These are phyloP conservation scores for Xiphias gladius DNA, from an alignment of 2,113 vertebrate genomes.

Conservation along the genomic window DNA sequence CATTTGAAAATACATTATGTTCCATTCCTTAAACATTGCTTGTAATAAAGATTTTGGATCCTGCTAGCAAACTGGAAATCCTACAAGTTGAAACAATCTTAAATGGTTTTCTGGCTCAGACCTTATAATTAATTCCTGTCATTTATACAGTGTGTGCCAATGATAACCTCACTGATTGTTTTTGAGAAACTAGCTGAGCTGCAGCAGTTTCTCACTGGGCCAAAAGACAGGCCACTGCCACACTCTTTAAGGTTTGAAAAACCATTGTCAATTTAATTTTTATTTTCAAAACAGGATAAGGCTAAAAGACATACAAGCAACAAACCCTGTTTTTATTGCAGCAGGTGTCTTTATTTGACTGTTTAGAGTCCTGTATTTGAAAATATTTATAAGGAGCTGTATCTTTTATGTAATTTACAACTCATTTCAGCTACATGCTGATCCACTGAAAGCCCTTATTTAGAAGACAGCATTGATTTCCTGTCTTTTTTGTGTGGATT, in stretches of 20 bases:
- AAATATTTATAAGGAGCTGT: not conserved
- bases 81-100: not conserved
- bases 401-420: not conserved
- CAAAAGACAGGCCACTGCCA: not conserved
- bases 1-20: not conserved
- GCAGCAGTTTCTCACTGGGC: not conserved
- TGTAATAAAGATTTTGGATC: not conserved
- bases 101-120: not conserved
- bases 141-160: not conserved
- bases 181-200: not conserved
- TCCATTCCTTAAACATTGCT: not conserved
- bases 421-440: not conserved
- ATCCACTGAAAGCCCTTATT: too few relatives aligned
- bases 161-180: too few relatives aligned
- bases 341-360: too few relatives aligned
- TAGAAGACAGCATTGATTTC: not conserved
- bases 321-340: not conserved
- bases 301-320: not conserved
- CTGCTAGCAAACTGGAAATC: not conserved
- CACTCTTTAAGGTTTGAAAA: not conserved
- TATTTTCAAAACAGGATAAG: not conserved
- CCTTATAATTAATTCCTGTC: not conserved
- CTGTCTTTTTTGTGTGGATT: not conserved
- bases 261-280: not conserved
- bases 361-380: not conserved